These are phyloP conservation scores for Ditula angustiorana DNA, from an alignment of 2,888 invertebrate genomes.

Conservation along the genomic window DNA sequence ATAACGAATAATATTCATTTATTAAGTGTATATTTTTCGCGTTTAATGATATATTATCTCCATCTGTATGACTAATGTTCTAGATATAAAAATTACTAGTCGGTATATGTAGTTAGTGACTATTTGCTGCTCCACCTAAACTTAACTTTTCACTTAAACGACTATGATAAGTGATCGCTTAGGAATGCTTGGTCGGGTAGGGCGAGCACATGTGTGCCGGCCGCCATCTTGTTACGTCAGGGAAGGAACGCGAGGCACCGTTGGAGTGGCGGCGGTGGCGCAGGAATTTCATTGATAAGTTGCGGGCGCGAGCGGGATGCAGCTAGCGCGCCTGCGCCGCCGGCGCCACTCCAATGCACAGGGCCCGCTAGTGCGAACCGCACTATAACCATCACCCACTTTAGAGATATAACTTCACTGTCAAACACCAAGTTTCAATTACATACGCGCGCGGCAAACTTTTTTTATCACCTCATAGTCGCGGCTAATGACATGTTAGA, in stretches of 20 bases:
- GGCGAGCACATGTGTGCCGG: constrained; percentile 51
- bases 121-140: background rate
- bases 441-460: background rate
- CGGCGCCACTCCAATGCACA: constrained; percentile 16
- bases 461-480: background rate
- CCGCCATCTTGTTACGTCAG: constrained; percentile 82
- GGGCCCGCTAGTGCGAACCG: constrained; percentile 42
- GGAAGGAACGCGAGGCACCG: constrained; percentile 76
- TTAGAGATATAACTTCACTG: constrained; percentile 1
- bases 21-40: too few relatives aligned
- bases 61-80: too few relatives aligned
- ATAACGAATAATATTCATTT: too few relatives aligned
- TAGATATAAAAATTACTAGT: too few relatives aligned
- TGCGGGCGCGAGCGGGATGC: constrained; percentile 74
- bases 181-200: constrained; percentile 35
- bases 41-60: too few relatives aligned
- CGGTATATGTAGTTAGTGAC: background rate
- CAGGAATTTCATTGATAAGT: constrained; percentile 83
- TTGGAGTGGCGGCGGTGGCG: constrained; percentile 61
- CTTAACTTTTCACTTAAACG: constrained; percentile 4
- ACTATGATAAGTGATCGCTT: constrained; percentile 25
- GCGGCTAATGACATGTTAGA: background rate
- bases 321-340: constrained; percentile 52
- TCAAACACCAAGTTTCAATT: background rate
- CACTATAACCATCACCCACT: constrained; percentile 18